phyloP scores from a whole-genome alignment of 2,888 invertebrate species.

The Oasisia sp. region DNA sequence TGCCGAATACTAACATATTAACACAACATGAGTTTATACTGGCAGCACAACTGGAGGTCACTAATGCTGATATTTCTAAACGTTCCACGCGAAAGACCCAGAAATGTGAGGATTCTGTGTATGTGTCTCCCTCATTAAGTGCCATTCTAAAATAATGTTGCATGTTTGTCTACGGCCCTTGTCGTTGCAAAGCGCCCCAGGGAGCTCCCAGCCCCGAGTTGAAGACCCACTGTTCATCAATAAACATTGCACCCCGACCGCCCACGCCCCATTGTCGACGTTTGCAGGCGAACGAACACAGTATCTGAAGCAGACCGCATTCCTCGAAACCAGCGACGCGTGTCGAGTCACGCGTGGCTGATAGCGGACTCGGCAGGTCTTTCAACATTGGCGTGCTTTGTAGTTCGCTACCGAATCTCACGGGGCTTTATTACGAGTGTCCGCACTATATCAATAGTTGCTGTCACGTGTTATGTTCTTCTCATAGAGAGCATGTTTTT shows the following conservation, averaged over 20 bases:
- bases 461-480: background rate
- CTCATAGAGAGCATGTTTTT: background rate
- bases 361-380: background rate
- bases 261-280: background rate
- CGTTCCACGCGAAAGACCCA: too few species aligned
- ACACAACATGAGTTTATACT: too few species aligned
- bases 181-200: background rate
- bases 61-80: too few species aligned
- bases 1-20: too few species aligned
- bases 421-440: background rate
- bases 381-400: background rate
- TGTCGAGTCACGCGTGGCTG: background rate
- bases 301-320: background rate
- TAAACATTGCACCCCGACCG: background rate
- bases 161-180: background rate
- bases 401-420: slow-evolving; percentile 17
- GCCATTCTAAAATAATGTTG: background rate
- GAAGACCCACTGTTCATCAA: background rate
- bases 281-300: background rate
- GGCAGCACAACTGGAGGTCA: too few species aligned
- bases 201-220: background rate
- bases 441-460: background rate
- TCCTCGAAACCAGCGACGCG: background rate
- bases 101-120: too few species aligned
- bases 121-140: background rate